Evolutionary conservation across 2,888 invertebrate species (phyloP), one percentile per base, ranked within the genome.

Genomic region (Cantharis lateralis): DNA sequence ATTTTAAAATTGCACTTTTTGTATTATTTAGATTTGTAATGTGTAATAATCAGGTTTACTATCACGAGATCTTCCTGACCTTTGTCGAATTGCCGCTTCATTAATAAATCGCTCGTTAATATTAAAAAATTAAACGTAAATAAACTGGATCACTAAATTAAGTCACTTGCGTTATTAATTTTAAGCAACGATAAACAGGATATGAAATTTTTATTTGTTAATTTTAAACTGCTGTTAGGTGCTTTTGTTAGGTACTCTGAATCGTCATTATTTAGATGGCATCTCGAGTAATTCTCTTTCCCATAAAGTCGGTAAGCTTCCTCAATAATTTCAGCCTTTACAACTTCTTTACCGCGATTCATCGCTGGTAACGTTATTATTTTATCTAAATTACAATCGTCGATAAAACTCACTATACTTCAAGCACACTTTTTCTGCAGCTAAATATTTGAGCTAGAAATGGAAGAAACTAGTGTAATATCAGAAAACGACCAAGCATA

Each of bases 71-170:
- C 77, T 75, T 62, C 32, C 18, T 71, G 32, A 62, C 71, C 71
- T 74, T 71, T 78, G 71, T 78, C 75, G 15, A 32, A 24, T 74
- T 61, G 71, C 77, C 77, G 71, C 74, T 66, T 70, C 74, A 75
- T 77, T 69, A 71, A 78, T 78, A 75, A 74, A 71, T 71, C 62
- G 74, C 68, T 20, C 26, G 71, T 71, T 78, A 75, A 75, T 71
- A 71, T 71, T 70, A 72, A 74, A 75, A 71, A 75, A 78, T 78
- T 75, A 69, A 63, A 64, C 20, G 32, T 69, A 62, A 68, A 32
- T 26, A 74, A 70, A 76, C 20, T 16, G 64, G 64, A 66, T 66
- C 64, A 66, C 64, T 48, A 48, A 48, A 48, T 48, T 48, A 48
- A 48, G 48, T 48, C 48, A 48, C 48, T 48, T n/a, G 48, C 48